These are phyloP conservation scores for Cuniculus paca DNA, from an alignment of 2,797 vertebrate genomes.

Conservation along the genomic window DNA sequence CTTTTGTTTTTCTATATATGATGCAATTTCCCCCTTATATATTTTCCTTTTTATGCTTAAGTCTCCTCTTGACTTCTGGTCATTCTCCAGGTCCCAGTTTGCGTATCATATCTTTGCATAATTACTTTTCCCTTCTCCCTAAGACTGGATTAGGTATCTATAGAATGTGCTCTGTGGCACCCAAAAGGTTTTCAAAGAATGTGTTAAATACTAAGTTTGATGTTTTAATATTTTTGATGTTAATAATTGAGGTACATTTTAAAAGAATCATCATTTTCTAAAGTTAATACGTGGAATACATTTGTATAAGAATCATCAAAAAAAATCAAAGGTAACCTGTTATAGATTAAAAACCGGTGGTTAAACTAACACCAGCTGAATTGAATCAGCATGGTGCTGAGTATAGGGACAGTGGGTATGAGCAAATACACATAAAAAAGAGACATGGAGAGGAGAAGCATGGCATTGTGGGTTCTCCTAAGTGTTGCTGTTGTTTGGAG, in stretches of 20 bases:
- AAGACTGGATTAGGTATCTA: background rate
- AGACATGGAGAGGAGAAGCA: too few relatives aligned
- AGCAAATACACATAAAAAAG: too few relatives aligned
- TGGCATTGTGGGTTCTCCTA: too few relatives aligned
- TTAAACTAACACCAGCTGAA: too few relatives aligned
- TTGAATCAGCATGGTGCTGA: too few relatives aligned
- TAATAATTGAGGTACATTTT: background rate
- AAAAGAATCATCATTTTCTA: background rate
- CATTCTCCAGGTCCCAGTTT: background rate
- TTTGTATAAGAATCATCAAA: background rate
- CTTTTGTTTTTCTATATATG: background rate
- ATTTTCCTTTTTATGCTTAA: background rate
- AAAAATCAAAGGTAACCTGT: background rate
- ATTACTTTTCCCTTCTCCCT: background rate
- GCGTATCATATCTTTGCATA: background rate
- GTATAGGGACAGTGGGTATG: too few relatives aligned
- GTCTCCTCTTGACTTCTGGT: background rate
- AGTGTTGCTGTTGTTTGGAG: too few relatives aligned
- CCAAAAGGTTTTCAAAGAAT: background rate
- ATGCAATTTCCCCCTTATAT: background rate
- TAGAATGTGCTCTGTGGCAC: background rate
- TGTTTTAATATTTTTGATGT: background rate
- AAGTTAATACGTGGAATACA: background rate
- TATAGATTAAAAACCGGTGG: too few relatives aligned
- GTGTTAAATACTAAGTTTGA: background rate